Conservation (phyloP, 2,888 invertebrate genomes). For the Tridacna gigas region DNA sequence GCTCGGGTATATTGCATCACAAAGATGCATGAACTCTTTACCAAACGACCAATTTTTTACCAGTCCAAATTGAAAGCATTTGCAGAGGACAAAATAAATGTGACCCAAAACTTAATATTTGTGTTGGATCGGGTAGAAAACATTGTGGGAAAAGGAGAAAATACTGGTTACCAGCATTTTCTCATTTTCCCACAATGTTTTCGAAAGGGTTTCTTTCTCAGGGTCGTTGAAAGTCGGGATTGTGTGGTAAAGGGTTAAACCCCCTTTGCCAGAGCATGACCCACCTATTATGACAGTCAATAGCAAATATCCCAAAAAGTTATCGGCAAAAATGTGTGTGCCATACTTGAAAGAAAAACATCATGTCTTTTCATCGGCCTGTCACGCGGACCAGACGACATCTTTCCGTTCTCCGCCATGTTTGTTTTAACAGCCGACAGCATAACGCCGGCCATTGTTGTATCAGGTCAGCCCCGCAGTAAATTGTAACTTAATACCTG, state of each 20-base stretch:
- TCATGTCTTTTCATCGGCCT: constrained; percentile 23
- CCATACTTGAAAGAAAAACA: constrained; percentile 2
- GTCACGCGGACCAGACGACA: constrained; percentile 49
- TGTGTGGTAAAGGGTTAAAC: not conserved
- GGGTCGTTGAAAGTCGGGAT: not conserved
- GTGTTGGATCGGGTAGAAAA: too few species aligned
- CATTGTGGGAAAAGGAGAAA: not conserved
- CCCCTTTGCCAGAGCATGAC: too few species aligned
- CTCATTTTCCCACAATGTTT: not conserved
- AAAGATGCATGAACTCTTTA: too few species aligned
- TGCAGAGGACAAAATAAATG: too few species aligned
- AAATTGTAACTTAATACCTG: constrained; percentile 60
- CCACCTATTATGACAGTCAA: too few species aligned
- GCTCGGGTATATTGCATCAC: too few species aligned
- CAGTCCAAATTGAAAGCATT: too few species aligned
- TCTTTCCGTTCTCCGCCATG: constrained; percentile 41
- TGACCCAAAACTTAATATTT: too few species aligned
- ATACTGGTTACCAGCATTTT: not conserved
- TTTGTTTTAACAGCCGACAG: constrained; percentile 63
- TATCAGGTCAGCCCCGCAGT: constrained; percentile 53
- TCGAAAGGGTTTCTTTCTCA: not conserved
- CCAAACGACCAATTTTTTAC: too few species aligned
- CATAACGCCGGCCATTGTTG: constrained; percentile 52
- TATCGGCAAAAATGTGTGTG: not conserved
- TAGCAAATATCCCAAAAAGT: too few species aligned